Evolutionary conservation across 1,140 invertebrate species (phyloP).

Genomic region (Pseudomyrmex concolor): DNA sequence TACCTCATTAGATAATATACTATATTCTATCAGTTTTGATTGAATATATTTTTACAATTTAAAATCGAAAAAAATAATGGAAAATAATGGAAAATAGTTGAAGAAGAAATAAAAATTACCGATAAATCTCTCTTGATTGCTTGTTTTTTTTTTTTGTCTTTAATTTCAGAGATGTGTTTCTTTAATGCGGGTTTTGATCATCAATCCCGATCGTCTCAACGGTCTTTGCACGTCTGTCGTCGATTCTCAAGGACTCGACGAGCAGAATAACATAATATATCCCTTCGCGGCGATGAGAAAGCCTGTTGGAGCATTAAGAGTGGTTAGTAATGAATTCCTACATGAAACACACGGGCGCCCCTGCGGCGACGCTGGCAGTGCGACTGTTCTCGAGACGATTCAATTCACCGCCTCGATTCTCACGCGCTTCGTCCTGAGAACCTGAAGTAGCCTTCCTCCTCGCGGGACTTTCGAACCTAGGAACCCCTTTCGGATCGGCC

Average conservation of each 20-base stretch:
- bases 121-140: too few species aligned
- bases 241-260: conserved; percentile 33
- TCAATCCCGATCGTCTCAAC: conserved; percentile 19
- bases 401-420: conserved; percentile 71
- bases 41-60: not conserved
- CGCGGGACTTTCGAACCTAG: conserved; percentile 59
- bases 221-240: conserved; percentile 22
- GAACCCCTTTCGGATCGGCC: conserved; percentile 48
- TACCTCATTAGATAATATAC: conserved; percentile 14
- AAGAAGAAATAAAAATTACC: too few species aligned
- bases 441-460: conserved; percentile 66
- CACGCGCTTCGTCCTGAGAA: conserved; percentile 61
- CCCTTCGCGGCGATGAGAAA: conserved; percentile 60
- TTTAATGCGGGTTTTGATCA: not conserved
- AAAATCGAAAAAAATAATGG: not conserved
- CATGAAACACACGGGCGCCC: conserved; percentile 56
- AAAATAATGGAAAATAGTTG: not conserved
- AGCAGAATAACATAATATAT: conserved; percentile 50
- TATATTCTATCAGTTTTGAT: not conserved
- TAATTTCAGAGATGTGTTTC: not conserved
- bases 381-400: conserved; percentile 58
- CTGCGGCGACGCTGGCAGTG: conserved; percentile 56
- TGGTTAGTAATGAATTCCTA: conserved; percentile 69
- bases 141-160: not conserved
- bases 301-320: conserved; percentile 50